A percentile compares a stretch with the other conserved stretches of the same genome.
phyloP scores from a whole-genome alignment of 2,113 vertebrate species.

The Eidolon helvum region DNA sequence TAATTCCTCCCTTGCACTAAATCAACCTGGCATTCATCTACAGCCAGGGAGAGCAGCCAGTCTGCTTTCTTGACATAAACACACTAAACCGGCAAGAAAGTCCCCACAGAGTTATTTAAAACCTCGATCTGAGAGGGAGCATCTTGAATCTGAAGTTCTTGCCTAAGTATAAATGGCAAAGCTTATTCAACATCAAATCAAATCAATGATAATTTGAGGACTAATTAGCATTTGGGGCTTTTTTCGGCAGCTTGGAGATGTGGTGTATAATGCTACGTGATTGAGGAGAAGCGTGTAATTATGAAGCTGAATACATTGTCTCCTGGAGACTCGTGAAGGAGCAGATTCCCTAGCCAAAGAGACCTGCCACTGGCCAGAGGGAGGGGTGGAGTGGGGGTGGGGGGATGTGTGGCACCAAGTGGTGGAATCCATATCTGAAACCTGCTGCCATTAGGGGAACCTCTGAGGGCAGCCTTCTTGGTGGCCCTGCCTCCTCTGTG shows the following conservation, averaged over 20 bases:
- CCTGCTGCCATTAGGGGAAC: background rate
- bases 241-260: slow-evolving; percentile 79
- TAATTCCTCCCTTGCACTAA: slow-evolving; percentile 64
- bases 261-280: slow-evolving; percentile 84
- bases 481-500: background rate
- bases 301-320: slow-evolving; percentile 84
- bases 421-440: slow-evolving; percentile 20
- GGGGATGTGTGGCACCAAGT: background rate
- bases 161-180: slow-evolving; percentile 85
- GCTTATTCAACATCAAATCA: slow-evolving; percentile 88
- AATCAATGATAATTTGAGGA: slow-evolving; percentile 89
- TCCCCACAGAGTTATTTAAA: slow-evolving; percentile 79
- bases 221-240: slow-evolving; percentile 87
- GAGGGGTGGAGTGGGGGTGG: too few relatives aligned
- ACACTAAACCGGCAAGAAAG: slow-evolving; percentile 70
- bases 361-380: background rate
- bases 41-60: slow-evolving; percentile 57
- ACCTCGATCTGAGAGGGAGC: slow-evolving; percentile 72
- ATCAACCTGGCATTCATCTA: slow-evolving; percentile 74
- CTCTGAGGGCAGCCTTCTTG: background rate
- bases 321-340: slow-evolving; percentile 81
- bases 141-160: slow-evolving; percentile 80
- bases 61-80: slow-evolving; percentile 78
- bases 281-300: slow-evolving; percentile 84
- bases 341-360: slow-evolving; percentile 66